Conservation (phyloP, 2,113 vertebrate genomes). For the Elanoides forficatus region DNA sequence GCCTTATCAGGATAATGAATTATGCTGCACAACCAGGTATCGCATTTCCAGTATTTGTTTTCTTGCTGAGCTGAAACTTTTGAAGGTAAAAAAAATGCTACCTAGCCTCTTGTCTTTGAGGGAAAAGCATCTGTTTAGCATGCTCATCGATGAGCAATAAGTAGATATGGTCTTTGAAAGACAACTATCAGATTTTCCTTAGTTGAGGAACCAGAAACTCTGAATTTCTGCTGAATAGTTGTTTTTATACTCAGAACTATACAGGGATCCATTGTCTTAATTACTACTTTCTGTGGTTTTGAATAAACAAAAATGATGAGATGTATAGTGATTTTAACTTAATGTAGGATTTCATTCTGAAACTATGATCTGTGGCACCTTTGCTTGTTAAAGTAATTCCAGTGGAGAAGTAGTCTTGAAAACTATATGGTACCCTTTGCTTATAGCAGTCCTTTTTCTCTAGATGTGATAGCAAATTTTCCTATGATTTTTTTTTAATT, state of each 20-base stretch:
- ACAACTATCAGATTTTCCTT: background rate
- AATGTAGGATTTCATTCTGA: background rate
- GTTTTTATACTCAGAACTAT: background rate
- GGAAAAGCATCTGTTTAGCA: accelerated
- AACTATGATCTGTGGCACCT: background rate
- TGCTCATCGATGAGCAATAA: background rate
- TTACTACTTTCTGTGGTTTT: background rate
- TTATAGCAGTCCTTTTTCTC: background rate
- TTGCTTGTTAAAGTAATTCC: background rate
- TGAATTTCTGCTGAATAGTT: background rate
- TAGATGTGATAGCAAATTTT: background rate
- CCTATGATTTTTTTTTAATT: background rate
- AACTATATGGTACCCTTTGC: background rate
- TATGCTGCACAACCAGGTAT: conserved; percentile 90
- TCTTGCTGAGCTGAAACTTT: background rate
- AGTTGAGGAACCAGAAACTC: background rate
- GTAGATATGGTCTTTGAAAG: background rate
- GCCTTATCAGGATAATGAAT: conserved; percentile 94
- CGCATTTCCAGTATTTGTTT: background rate
- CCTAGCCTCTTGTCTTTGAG: background rate
- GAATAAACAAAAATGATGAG: background rate
- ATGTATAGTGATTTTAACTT: background rate
- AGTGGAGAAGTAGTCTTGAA: background rate
- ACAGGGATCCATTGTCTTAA: background rate
- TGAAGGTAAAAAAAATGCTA: background rate